phyloP scores from a whole-genome alignment of 2,888 invertebrate genomes.

The Agrochola lota region DNA sequence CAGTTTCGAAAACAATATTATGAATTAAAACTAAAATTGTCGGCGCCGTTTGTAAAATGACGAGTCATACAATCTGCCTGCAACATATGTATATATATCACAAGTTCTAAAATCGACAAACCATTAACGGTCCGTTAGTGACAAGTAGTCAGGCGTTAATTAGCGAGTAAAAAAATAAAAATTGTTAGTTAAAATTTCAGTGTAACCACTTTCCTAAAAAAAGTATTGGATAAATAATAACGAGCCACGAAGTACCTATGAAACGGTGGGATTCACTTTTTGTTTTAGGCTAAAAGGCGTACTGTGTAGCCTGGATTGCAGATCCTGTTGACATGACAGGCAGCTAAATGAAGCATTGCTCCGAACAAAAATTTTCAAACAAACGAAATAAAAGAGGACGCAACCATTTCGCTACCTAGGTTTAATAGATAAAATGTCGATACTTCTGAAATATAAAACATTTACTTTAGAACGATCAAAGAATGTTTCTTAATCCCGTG shows the following conservation, averaged over 20 bases:
- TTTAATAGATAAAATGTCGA: not conserved
- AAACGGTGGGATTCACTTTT: not conserved
- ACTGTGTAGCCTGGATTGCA: slow-evolving; percentile 2
- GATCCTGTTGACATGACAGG: slow-evolving; percentile 3
- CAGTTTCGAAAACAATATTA: no score
- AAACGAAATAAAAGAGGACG: not conserved
- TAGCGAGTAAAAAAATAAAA: not conserved
- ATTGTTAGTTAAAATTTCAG: not conserved
- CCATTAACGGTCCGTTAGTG: not conserved
- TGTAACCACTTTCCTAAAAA: not conserved
- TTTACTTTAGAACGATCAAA: not conserved
- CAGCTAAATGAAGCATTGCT: not conserved
- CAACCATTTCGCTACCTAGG: not conserved
- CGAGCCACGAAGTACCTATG: not conserved
- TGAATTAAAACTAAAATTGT: no score
- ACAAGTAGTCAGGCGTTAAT: not conserved
- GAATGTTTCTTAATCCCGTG: not conserved
- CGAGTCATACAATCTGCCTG: no score
- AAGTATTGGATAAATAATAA: not conserved
- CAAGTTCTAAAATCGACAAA: not conserved
- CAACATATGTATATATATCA: no score
- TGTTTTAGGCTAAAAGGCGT: slow-evolving; percentile 12
- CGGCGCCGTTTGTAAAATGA: no score
- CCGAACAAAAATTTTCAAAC: not conserved
- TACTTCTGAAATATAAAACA: not conserved